These are phyloP conservation scores for Danio kyathit DNA, from an alignment of 2,797 vertebrate genomes.

Conservation along the genomic window DNA sequence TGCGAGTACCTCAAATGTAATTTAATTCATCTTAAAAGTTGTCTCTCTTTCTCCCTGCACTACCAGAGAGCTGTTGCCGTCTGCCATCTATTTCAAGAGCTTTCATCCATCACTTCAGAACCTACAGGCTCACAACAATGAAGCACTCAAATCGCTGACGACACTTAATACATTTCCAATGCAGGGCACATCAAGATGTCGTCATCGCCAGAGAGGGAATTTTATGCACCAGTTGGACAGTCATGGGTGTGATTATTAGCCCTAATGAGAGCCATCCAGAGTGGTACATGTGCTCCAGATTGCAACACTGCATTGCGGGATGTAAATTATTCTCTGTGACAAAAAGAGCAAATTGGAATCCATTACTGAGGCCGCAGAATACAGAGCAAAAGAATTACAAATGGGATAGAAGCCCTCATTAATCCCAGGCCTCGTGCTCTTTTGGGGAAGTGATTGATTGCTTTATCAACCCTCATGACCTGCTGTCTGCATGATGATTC, in stretches of 20 bases:
- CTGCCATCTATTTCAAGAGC: constrained; percentile 20
- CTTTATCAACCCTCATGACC: constrained; percentile 27
- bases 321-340: constrained; percentile 57
- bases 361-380: constrained; percentile 51
- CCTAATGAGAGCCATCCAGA: constrained; percentile 48
- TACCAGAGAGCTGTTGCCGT: not conserved
- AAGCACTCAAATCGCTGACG: constrained; percentile 18
- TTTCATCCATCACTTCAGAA: constrained; percentile 41
- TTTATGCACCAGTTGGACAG: constrained; percentile 48
- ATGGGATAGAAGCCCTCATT: constrained; percentile 51
- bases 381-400: constrained; percentile 56
- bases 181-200: constrained; percentile 29
- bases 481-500: constrained; percentile 14
- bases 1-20: not conserved
- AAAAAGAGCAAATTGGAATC: constrained; percentile 59
- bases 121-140: constrained; percentile 29
- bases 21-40: constrained; percentile 15
- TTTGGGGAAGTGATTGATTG: constrained; percentile 39
- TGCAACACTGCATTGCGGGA: constrained; percentile 46
- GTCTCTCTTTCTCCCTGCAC: not conserved
- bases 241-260: constrained; percentile 49
- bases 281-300: constrained; percentile 40
- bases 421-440: constrained; percentile 36
- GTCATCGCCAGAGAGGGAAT: constrained; percentile 23
- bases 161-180: constrained; percentile 43